phyloP scores from a whole-genome alignment of 2,113 vertebrate genomes.

The Actenoides lindsayi region DNA sequence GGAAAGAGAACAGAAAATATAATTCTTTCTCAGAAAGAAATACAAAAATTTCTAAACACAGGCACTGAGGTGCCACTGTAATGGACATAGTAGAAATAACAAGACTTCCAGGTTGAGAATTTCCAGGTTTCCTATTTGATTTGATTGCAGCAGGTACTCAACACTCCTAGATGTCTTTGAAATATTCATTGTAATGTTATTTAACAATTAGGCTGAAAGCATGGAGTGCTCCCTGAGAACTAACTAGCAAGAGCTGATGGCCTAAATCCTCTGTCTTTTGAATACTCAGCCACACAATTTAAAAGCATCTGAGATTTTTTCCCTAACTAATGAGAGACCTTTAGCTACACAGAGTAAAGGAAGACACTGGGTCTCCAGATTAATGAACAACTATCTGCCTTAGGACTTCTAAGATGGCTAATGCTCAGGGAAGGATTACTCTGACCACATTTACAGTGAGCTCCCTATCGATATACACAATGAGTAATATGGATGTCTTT shows the following conservation, averaged over 20 bases:
- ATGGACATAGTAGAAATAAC: not conserved
- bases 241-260: not conserved
- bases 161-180: not conserved
- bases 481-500: not conserved
- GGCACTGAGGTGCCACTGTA: not conserved
- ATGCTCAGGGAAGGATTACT: not conserved
- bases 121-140: not conserved
- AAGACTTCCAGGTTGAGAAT: not conserved
- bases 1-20: not conserved
- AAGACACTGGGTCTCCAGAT: not conserved
- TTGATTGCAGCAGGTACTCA: conserved; percentile 2
- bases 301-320: not conserved
- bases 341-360: not conserved
- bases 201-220: conserved; percentile 25
- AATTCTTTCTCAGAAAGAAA: not conserved
- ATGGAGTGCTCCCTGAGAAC: not conserved
- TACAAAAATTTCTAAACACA: not conserved
- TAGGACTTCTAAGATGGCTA: not conserved
- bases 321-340: not conserved
- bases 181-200: conserved; percentile 2
- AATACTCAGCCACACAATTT: not conserved
- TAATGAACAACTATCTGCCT: not conserved
- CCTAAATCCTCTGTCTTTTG: conserved; percentile 13
- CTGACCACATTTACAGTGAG: not conserved
- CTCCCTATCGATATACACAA: not conserved